These are phyloP conservation scores for Drosophila biarmipes DNA, from an alignment of 1,140 invertebrate species.

Conservation along the genomic window DNA sequence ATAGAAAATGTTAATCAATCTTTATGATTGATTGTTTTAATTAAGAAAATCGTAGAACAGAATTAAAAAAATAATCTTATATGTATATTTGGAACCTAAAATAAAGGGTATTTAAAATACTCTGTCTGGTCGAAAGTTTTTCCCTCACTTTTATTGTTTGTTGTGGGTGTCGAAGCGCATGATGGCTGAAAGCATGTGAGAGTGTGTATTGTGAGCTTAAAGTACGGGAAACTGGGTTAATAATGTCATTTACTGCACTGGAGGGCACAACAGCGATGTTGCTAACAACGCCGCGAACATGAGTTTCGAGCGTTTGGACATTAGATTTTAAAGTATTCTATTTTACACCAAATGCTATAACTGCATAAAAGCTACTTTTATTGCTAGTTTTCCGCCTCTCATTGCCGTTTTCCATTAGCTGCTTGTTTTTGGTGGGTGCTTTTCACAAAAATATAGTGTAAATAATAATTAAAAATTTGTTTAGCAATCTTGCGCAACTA, in stretches of 20 bases:
- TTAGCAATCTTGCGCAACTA: not conserved
- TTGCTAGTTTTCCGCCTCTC: slow-evolving; percentile 25
- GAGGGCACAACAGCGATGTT: slow-evolving; percentile 42
- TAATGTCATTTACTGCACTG: slow-evolving; percentile 78
- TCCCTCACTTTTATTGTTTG: slow-evolving; percentile 27
- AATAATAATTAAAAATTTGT: no score
- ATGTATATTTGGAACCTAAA: no score
- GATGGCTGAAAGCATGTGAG: slow-evolving; percentile 36
- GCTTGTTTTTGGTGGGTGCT: slow-evolving; percentile 9
- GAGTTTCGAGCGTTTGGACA: slow-evolving; percentile 26
- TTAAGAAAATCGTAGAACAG: no score
- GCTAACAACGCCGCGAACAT: slow-evolving; percentile 40
- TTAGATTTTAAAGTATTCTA: slow-evolving; percentile 52
- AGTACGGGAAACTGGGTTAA: slow-evolving; percentile 74
- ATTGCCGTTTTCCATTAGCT: slow-evolving; percentile 24
- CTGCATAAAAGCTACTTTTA: slow-evolving; percentile 49
- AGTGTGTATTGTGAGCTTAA: slow-evolving; percentile 51
- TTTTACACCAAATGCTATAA: slow-evolving; percentile 20
- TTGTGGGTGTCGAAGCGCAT: slow-evolving; percentile 73
- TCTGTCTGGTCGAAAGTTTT: slow-evolving; percentile 1
- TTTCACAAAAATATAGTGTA: slow-evolving; percentile 30
- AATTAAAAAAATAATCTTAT: no score
- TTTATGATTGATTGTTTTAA: no score
- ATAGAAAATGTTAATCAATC: no score
- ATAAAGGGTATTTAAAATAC: not conserved